Evolutionary conservation across 2,797 vertebrate genomes (phyloP).

Genomic region (Pagetopsis macropterus): DNA sequence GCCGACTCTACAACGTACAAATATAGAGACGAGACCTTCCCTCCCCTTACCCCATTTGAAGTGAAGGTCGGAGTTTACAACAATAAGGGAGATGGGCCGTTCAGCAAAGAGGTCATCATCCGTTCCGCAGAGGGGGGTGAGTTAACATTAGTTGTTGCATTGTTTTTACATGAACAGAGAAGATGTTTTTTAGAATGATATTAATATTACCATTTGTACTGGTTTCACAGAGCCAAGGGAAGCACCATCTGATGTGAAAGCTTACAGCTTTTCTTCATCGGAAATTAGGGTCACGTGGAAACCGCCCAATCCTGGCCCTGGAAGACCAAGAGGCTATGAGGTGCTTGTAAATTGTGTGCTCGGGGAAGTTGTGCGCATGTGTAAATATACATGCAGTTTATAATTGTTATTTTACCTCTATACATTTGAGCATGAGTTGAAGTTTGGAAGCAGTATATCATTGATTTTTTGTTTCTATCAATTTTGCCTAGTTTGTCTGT

Average conservation of each 20-base stretch:
- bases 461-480: neutral
- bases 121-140: constrained; percentile 95
- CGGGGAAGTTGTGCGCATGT: constrained; percentile 9
- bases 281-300: constrained; percentile 94
- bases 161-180: neutral
- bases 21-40: constrained; percentile 96
- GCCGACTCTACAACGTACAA: constrained; percentile 95
- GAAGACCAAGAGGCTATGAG: constrained; percentile 95
- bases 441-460: neutral
- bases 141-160: constrained; percentile 43
- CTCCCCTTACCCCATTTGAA: constrained; percentile 96
- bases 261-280: constrained; percentile 89
- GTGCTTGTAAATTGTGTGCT: constrained; percentile 71
- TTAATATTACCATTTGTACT: constrained; percentile 2
- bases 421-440: neutral
- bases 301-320: constrained; percentile 90
- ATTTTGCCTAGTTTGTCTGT: neutral
- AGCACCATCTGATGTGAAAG: constrained; percentile 91
- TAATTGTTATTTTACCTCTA: constrained; percentile 12
- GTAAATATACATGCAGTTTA: neutral
- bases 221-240: constrained; percentile 91
- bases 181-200: neutral
- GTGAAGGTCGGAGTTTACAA: constrained; percentile 98
- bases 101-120: constrained; percentile 93
- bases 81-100: constrained; percentile 97